Base-by-base conservation (phyloP, 2,797 vertebrate genomes). In the Parauchenoglanis ngamensis region DNA sequence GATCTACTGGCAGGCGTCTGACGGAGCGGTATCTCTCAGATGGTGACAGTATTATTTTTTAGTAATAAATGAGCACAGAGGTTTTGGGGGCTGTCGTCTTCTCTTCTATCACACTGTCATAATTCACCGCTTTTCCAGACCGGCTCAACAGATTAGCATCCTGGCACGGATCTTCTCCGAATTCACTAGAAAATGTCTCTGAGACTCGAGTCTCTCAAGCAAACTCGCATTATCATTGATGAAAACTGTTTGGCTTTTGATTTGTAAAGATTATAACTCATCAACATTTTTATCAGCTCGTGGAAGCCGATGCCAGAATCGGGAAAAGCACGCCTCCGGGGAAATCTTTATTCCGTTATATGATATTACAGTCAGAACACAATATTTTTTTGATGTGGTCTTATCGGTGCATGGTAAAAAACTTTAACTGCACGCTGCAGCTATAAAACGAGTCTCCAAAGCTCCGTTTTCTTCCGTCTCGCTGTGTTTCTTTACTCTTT, bases 31-130 rank as follows among this genome's bases (percentile, higher is more conserved):
- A 89, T 88, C 85, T 87, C 81, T 88, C 67, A 72, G 87, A 85
- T 87, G 89, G 83, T 90, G 78, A 90, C 81, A 86, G 78, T 89
- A 83, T 90, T 79, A 89, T 89, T 85, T 90, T 90, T 91, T 25
- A 68, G 82, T 86, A 82, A 77, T 67, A 83, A 88, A 73, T 79
- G 63, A 82, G 83, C 68, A 77, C 73, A 10, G 77, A 72, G n/a
- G 86, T 86, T 85, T 31, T 84, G 85, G n/a, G 79, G 83, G 75
- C 83, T 87, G 82, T 91, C 87, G 85, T 89, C 80, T 86, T 88
- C 87, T 90, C 86, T 63, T 91, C 89, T 87, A 86, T 84, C 88
- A 79, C 2, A 76, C 85, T 83, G 65, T 59, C 82, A 86, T 87
- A 85, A 87, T 81, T 89, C 90, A 84, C 83, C 63, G 56, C 68